Percentiles rank a stretch among this genome's conserved stretches.
Evolutionary conservation across 2,797 vertebrate genomes (phyloP).

Genomic region (Antrozous pallidus): DNA sequence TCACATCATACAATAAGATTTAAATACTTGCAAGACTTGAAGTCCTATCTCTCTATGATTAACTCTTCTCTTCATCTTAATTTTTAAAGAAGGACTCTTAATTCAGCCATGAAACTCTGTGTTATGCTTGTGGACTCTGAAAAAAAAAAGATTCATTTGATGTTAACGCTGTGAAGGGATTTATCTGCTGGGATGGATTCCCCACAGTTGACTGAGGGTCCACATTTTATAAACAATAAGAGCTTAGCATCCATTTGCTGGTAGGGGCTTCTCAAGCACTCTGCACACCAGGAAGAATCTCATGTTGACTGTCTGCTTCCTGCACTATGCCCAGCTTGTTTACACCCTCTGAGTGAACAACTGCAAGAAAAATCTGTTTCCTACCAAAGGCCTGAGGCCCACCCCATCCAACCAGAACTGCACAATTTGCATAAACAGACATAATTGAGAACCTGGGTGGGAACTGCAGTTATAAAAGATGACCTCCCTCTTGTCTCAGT

Average conservation of each 20-base stretch:
- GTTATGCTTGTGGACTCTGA: neutral
- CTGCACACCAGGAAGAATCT: neutral
- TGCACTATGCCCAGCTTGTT: neutral
- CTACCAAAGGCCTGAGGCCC: neutral
- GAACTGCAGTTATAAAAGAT: neutral
- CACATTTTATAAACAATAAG: neutral
- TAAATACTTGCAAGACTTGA: slow-evolving; percentile 1
- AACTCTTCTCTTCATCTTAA: neutral
- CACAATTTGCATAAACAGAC: neutral
- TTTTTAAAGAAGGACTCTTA: neutral
- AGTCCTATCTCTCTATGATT: neutral
- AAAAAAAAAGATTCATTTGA: neutral
- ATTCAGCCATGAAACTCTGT: neutral
- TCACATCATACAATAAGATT: neutral
- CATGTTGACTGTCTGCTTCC: neutral
- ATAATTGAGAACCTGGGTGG: neutral
- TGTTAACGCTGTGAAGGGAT: neutral
- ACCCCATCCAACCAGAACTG: neutral
- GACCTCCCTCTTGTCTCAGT: neutral
- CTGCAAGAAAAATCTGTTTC: neutral
- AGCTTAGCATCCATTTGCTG: neutral
- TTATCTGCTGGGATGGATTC: neutral
- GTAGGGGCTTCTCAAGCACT: neutral
- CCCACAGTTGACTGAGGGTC: neutral
- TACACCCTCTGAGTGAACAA: neutral